These are phyloP conservation scores for Shinisaurus crocodilurus DNA, from an alignment of 2,113 vertebrate species.

Conservation along the genomic window DNA sequence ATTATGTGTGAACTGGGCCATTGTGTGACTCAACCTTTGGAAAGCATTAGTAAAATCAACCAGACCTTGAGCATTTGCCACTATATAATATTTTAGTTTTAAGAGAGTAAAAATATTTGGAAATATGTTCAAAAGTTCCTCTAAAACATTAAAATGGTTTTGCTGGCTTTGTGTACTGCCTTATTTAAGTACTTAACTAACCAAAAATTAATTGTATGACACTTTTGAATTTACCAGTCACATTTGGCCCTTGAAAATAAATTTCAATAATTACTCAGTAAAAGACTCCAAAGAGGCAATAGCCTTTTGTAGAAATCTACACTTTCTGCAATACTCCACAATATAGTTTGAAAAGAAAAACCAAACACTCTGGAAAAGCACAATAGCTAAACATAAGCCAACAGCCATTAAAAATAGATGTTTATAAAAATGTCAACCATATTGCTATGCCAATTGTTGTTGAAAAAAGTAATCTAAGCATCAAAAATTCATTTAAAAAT, in stretches of 20 bases:
- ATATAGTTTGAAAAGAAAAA: constrained; percentile 20
- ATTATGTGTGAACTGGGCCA: no score
- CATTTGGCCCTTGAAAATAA: constrained; percentile 36
- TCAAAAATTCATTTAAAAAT: constrained; percentile 69
- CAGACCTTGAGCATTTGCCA: not conserved
- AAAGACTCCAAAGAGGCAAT: constrained; percentile 40
- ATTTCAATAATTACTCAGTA: constrained; percentile 22
- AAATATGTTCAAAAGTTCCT: constrained; percentile 39
- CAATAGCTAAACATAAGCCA: constrained; percentile 52
- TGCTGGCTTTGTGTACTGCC: constrained; percentile 6
- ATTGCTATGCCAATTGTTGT: constrained; percentile 62
- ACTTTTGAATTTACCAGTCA: constrained; percentile 38
- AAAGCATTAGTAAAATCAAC: not conserved
- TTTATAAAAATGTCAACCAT: constrained; percentile 63
- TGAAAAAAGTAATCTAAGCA: constrained; percentile 70
- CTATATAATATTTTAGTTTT: not conserved
- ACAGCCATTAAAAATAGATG: constrained; percentile 66
- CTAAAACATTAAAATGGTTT: constrained; percentile 34
- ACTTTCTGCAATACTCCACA: constrained; percentile 34
- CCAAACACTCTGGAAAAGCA: constrained; percentile 54
- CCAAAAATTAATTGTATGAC: not conserved
- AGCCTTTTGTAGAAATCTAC: constrained; percentile 31
- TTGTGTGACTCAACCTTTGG: not conserved
- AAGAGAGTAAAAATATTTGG: not conserved
- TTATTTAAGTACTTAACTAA: constrained; percentile 17